Conservation (phyloP, 2,888 invertebrate species). For the Philaethria dido region DNA sequence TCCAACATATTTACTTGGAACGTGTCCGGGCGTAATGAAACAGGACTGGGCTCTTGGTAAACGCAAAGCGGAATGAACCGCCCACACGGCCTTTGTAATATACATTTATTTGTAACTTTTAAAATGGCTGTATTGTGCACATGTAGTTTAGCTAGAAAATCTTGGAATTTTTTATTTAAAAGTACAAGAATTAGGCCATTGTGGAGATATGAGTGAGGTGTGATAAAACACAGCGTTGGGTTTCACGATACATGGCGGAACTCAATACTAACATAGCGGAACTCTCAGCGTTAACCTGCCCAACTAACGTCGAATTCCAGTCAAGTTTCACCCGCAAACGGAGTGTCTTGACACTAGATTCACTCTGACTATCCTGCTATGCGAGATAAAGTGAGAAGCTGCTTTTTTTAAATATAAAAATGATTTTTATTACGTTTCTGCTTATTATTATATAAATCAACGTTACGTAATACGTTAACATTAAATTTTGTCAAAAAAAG, state of each 20-base stretch:
- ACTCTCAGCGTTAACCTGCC: too few species aligned
- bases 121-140: not conserved
- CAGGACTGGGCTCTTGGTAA: slow-evolving; percentile 2
- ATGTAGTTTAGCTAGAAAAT: not conserved
- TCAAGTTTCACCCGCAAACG: too few species aligned
- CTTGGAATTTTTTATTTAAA: not conserved
- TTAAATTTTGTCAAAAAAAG: not conserved
- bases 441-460: not conserved
- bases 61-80: not conserved
- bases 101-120: not conserved
- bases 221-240: too few species aligned
- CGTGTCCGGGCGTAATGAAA: slow-evolving; percentile 8
- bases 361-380: too few species aligned
- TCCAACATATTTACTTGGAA: not conserved
- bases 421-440: slow-evolving; percentile 1
- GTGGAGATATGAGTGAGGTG: too few species aligned
- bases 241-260: too few species aligned
- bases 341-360: too few species aligned
- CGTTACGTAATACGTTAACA: not conserved
- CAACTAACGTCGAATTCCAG: too few species aligned
- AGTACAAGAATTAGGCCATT: too few species aligned
- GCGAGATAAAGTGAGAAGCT: too few species aligned
- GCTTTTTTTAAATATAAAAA: too few species aligned
- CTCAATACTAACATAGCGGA: too few species aligned
- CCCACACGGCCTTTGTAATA: slow-evolving; percentile 9